These are phyloP conservation scores for Chaetodon trifascialis DNA, from an alignment of 2,113 vertebrate species.

Conservation along the genomic window DNA sequence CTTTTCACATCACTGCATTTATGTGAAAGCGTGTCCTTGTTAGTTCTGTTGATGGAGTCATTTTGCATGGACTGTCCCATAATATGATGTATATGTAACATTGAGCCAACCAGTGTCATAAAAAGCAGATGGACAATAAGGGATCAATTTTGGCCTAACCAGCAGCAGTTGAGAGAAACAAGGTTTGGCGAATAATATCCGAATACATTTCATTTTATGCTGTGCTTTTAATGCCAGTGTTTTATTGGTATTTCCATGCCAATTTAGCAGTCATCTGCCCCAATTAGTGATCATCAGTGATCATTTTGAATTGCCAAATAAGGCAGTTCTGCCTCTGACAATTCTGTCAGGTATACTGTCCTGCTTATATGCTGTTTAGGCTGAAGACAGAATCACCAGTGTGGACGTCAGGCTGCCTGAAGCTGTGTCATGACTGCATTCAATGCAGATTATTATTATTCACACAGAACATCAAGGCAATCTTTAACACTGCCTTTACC, in stretches of 20 bases:
- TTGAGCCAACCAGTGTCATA: not conserved
- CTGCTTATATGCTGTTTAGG: not conserved
- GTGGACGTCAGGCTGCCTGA: not conserved
- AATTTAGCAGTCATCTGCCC: not conserved
- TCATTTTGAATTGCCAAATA: conserved; percentile 5
- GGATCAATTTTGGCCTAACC: not conserved
- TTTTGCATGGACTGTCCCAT: not conserved
- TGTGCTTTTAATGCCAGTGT: not conserved
- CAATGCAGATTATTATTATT: conserved; percentile 46
- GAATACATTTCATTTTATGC: not conserved
- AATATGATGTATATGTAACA: not conserved
- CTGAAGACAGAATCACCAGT: not conserved
- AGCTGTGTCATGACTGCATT: conserved; percentile 3
- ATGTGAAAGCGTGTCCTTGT: conserved; percentile 4
- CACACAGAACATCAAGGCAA: conserved; percentile 30
- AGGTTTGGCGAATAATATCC: not conserved
- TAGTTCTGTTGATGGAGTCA: conserved; percentile 8
- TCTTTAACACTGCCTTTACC: conserved; percentile 25
- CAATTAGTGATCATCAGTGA: not conserved
- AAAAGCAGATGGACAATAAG: not conserved
- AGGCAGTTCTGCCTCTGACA: not conserved
- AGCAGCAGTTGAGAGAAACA: not conserved
- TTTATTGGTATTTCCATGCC: not conserved
- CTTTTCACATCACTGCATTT: conserved; percentile 6
- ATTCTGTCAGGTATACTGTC: not conserved